A percentile compares a stretch with the other conserved stretches of the same genome.
phyloP scores from a whole-genome alignment of 2,888 invertebrate species.

The Lysandra bellargus region DNA sequence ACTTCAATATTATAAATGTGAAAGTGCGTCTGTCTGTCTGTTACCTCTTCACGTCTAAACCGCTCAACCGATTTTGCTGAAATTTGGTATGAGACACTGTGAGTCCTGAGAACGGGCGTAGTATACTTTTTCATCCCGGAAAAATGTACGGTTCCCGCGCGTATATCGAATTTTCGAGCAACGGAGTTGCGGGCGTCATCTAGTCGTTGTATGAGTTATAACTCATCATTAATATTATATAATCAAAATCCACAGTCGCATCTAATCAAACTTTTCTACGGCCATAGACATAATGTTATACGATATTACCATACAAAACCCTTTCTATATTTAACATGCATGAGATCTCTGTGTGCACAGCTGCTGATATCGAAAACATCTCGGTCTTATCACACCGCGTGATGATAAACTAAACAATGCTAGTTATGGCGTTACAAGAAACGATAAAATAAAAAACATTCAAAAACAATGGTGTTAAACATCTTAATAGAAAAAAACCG shows the following conservation, averaged over 20 bases:
- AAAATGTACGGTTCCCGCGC: no score
- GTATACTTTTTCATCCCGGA: no score
- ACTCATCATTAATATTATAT: not conserved
- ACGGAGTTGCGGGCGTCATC: no score
- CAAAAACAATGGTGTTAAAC: no score
- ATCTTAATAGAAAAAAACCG: no score
- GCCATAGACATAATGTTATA: not conserved
- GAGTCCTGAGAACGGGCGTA: no score
- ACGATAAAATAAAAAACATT: not conserved
- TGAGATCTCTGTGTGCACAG: slow-evolving; percentile 4
- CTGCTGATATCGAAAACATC: slow-evolving; percentile 14
- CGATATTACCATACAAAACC: slow-evolving; percentile 15
- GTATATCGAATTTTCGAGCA: no score
- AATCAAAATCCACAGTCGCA: not conserved
- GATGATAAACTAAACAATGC: slow-evolving; percentile 23
- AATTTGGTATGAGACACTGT: no score
- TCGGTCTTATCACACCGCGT: not conserved
- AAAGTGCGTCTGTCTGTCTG: no score
- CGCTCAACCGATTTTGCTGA: no score
- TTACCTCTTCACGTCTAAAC: no score
- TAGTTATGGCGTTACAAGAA: not conserved
- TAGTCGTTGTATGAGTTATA: not conserved
- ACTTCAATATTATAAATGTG: no score
- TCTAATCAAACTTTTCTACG: not conserved
- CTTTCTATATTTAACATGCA: slow-evolving; percentile 6